Conservation (phyloP, 2,113 vertebrate species). For the Ariopsis seemanni region DNA sequence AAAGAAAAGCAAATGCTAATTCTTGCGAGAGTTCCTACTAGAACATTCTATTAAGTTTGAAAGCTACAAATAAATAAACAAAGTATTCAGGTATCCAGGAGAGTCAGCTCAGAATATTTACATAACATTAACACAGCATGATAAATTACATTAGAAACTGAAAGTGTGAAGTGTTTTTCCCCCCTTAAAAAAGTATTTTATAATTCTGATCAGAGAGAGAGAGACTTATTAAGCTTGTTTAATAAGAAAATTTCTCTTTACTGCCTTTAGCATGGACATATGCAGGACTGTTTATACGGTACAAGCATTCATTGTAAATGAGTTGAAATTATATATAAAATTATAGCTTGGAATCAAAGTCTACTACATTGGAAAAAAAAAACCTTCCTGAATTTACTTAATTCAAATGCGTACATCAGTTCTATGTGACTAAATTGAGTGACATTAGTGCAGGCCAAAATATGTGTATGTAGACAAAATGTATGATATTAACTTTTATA, state of each 20-base stretch:
- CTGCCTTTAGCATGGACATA: not conserved
- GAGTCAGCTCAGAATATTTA: not conserved
- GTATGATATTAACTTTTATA: not conserved
- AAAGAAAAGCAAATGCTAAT: not conserved
- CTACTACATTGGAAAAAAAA: too few relatives aligned
- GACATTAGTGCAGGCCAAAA: too few relatives aligned
- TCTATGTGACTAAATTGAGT: too few relatives aligned
- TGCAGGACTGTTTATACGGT: too few relatives aligned
- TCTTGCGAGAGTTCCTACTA: not conserved
- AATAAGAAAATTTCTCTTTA: not conserved
- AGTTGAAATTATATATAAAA: too few relatives aligned
- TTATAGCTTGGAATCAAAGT: too few relatives aligned
- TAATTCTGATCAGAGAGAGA: not conserved
- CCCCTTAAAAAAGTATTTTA: not conserved
- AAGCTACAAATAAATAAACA: not conserved
- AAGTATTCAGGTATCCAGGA: not conserved
- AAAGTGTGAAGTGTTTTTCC: not conserved
- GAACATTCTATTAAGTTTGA: not conserved
- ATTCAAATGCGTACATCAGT: too few relatives aligned
- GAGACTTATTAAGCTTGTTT: not conserved
- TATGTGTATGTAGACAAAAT: not conserved
- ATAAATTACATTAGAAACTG: not conserved
- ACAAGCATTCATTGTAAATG: too few relatives aligned
- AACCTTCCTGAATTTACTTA: too few relatives aligned
- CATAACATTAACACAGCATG: not conserved